Percentiles rank a stretch among this genome's conserved stretches.
Conservation (phyloP, 1,140 invertebrate genomes). For the Pseudomyrmex pallidus region DNA sequence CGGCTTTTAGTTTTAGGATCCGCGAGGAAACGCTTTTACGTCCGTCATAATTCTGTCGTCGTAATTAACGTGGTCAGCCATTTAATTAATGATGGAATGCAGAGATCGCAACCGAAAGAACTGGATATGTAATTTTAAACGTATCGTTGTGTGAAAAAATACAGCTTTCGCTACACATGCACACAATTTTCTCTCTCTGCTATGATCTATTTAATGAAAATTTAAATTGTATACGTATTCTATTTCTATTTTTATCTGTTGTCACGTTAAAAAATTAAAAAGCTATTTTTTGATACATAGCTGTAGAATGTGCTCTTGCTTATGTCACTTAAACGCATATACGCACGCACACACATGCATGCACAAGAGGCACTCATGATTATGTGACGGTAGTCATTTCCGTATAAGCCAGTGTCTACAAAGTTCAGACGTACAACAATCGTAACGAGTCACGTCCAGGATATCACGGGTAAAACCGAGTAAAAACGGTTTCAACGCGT, state of each 20-base stretch:
- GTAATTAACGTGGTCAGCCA: constrained; percentile 9
- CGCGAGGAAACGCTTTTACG: background rate
- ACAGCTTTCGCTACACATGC: too few species aligned
- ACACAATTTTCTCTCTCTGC: too few species aligned
- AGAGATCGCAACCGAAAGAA: background rate
- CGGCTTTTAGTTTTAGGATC: background rate
- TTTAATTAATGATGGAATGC: constrained; percentile 27
- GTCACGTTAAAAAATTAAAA: too few species aligned
- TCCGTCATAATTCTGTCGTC: background rate
- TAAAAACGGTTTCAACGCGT: background rate
- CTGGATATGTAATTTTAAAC: too few species aligned
- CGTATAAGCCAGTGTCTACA: constrained; percentile 68
- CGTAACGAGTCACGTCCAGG: background rate
- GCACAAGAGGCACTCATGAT: constrained; percentile 35
- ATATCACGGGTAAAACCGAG: background rate
- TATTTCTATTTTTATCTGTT: too few species aligned
- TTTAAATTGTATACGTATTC: too few species aligned
- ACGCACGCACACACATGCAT: background rate
- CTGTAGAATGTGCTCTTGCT: background rate
- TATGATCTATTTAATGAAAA: too few species aligned
- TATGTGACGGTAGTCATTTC: constrained; percentile 70
- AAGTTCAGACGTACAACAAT: constrained; percentile 14
- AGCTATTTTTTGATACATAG: too few species aligned
- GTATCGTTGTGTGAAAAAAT: too few species aligned
- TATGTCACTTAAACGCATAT: background rate